A percentile compares a stretch with the other conserved stretches of the same genome.
phyloP scores from a whole-genome alignment of 2,888 invertebrate genomes.

The Sericinus montela region DNA sequence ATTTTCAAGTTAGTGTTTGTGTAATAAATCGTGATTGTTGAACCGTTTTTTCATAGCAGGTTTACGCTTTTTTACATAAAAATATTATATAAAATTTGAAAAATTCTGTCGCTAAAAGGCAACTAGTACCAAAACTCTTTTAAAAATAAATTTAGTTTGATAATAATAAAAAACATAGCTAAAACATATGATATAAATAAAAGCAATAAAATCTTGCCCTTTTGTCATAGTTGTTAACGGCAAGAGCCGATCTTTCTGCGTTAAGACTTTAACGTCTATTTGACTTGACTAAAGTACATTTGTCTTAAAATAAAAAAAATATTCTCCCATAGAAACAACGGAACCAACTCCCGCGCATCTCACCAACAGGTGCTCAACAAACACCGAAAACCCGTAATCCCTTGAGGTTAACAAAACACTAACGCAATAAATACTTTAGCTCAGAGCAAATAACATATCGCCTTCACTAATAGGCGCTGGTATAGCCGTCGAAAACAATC shows the following conservation, averaged over 20 bases:
- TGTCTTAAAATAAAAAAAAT: neutral
- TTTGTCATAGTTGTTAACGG: too few species aligned
- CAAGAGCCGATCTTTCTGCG: too few species aligned
- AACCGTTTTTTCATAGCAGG: neutral
- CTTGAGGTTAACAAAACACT: constrained; percentile 74
- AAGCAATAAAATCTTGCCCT: too few species aligned
- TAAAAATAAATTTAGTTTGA: too few species aligned
- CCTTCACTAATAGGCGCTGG: constrained; percentile 66
- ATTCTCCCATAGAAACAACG: constrained; percentile 1
- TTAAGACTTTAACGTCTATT: too few species aligned
- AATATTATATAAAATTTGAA: neutral
- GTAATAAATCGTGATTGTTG: constrained; percentile 13
- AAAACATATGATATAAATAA: too few species aligned
- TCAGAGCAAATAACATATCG: constrained; percentile 50
- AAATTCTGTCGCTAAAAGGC: too few species aligned
- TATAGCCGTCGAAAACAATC: constrained; percentile 60
- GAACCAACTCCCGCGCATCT: constrained; percentile 16
- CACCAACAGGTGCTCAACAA: constrained; percentile 64
- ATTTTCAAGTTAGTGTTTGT: constrained; percentile 18
- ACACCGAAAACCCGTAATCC: constrained; percentile 69
- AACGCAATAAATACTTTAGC: constrained; percentile 68
- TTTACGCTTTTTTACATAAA: neutral
- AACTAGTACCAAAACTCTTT: too few species aligned
- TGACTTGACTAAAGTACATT: neutral
- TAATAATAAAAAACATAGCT: too few species aligned